Base-by-base conservation (phyloP, 2,888 invertebrate species). In the Caradrina clavipalpis region DNA sequence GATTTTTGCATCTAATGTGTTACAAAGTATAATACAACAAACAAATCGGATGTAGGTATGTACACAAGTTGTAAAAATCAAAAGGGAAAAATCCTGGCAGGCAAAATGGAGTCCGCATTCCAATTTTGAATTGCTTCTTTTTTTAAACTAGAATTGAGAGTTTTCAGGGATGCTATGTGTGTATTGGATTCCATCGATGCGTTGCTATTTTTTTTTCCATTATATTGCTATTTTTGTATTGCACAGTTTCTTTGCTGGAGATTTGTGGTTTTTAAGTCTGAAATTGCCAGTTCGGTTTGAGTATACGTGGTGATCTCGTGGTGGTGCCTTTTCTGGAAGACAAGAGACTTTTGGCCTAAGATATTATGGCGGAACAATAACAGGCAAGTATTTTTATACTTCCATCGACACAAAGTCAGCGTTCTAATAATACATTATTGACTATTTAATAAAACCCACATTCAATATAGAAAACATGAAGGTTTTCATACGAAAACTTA, bases 161-260 rank as follows among this genome's bases (percentile, higher is more conserved):
- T 10, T 68, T 61, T 49, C 13, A 5, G 11, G 8, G 22, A 17
- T 17, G n/a, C 6, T 47, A 47, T 57, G 56, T 56, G 60, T 57
- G 56, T 49, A n/a, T 39, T 56, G 11, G 11, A 45, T 19, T 22
- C 15, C 11, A 35, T 54, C 15, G 22, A 47, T 7, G 19, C 4
- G 17, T 54, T 42, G 39, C 2, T n/a, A 31, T 11, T 63, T 1
- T 17, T 11, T 63, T 1, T 17, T 42, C 2, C n/a, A 60, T n/a
- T 45, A 50, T 31, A 59, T 22, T 39, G 2, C 15, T n/a, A 22
- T 45, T 19, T 45, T 26, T 19, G 13, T n/a, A 13, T 10, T 26
- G 15, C 11, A 35, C 10, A 19, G 6, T 42, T 61, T 61, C 0
- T 26, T 42, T n/a, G 11, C 22, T 22, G 19, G 17, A n/a, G 11